Percentiles rank a stretch among this genome's conserved stretches.
Evolutionary conservation across 1,140 invertebrate genomes (phyloP).

Genomic region (Antheraea pernyi): DNA sequence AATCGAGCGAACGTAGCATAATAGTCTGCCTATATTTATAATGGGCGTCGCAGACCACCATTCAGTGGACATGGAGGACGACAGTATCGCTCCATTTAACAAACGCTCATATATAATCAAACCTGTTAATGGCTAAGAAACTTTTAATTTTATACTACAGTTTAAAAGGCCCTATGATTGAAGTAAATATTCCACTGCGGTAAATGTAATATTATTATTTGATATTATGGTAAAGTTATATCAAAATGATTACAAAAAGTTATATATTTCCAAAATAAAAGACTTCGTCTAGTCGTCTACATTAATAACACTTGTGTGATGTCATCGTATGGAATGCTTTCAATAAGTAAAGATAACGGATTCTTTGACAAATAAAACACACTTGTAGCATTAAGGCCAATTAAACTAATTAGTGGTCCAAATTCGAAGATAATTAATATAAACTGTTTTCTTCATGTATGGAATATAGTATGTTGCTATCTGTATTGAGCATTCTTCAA

Average conservation of each 20-base stretch:
- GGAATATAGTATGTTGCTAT: too few species aligned
- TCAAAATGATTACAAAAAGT: too few species aligned
- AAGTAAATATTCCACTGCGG: neutral
- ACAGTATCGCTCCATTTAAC: slow-evolving; percentile 54
- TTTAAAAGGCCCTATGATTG: neutral
- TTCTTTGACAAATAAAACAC: neutral
- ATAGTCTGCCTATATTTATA: slow-evolving; percentile 53
- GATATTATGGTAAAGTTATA: too few species aligned
- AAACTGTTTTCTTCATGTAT: too few species aligned
- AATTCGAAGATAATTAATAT: too few species aligned
- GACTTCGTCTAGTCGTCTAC: neutral
- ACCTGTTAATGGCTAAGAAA: slow-evolving; percentile 17
- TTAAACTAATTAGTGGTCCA: too few species aligned
- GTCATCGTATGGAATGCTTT: neutral
- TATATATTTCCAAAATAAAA: too few species aligned
- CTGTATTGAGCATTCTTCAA: too few species aligned
- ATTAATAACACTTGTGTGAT: neutral
- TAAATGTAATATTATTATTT: neutral
- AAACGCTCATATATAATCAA: slow-evolving; percentile 37
- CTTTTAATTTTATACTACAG: neutral
- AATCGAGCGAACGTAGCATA: slow-evolving; percentile 40
- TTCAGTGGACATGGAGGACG: slow-evolving; percentile 63
- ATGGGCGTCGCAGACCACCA: slow-evolving; percentile 43
- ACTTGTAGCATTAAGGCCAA: neutral
- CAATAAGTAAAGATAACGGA: neutral